Evolutionary conservation across 2,888 invertebrate species (phyloP).

Genomic region (Syrphus vitripennis): DNA sequence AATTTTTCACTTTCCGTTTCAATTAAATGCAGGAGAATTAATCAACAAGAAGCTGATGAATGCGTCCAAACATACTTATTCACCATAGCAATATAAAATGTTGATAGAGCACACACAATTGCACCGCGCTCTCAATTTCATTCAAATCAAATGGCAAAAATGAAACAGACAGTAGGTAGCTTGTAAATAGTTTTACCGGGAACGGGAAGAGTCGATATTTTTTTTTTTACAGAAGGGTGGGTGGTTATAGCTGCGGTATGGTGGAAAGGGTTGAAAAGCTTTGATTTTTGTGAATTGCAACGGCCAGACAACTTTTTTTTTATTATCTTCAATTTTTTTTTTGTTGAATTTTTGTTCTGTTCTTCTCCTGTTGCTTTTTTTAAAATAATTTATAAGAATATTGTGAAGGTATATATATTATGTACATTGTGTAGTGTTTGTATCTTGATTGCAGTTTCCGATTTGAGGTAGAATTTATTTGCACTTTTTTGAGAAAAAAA

Average conservation of each 20-base stretch:
- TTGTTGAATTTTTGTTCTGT: slow-evolving; percentile 10
- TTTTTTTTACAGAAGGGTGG: slow-evolving; percentile 28
- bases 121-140: slow-evolving; percentile 30
- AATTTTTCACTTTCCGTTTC: slow-evolving; percentile 81
- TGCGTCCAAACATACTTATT: slow-evolving; percentile 49
- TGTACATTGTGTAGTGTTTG: neutral
- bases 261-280: slow-evolving; percentile 51
- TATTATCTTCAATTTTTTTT: slow-evolving; percentile 21
- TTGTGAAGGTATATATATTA: neutral
- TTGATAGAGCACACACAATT: slow-evolving; percentile 39
- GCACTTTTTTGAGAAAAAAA: slow-evolving; percentile 24
- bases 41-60: slow-evolving; percentile 24
- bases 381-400: slow-evolving; percentile 37
- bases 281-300: slow-evolving; percentile 50
- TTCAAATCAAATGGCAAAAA: slow-evolving; percentile 21
- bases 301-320: slow-evolving; percentile 59
- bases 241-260: slow-evolving; percentile 16
- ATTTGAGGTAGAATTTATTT: slow-evolving; percentile 64
- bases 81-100: slow-evolving; percentile 40
- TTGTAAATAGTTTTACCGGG: neutral
- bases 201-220: slow-evolving; percentile 1
- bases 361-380: slow-evolving; percentile 61
- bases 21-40: slow-evolving; percentile 38
- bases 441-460: slow-evolving; percentile 45
- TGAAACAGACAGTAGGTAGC: neutral